Conservation (phyloP, 2,797 vertebrate genomes). For the Gallinago stenura region DNA sequence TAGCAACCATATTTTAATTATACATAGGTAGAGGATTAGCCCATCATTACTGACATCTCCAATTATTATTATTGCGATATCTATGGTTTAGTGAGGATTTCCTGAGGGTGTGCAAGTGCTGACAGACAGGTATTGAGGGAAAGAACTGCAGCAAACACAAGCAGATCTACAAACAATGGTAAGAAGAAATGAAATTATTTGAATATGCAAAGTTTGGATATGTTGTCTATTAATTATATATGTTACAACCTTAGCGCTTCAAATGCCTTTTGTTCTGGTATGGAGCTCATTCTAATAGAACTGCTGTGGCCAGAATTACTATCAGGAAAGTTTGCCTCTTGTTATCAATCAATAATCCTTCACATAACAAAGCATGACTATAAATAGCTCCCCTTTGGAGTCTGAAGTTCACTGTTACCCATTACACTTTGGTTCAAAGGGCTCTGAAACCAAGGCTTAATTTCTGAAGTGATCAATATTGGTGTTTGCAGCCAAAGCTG, state of each 20-base stretch:
- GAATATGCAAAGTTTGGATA: background rate
- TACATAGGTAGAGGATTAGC: background rate
- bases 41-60: background rate
- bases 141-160: background rate
- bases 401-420: background rate
- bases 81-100: background rate
- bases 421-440: background rate
- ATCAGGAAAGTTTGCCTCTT: background rate
- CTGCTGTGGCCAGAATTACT: background rate
- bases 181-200: background rate
- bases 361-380: background rate
- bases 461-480: slow-evolving; percentile 48
- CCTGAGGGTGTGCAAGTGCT: background rate
- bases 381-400: slow-evolving; percentile 8
- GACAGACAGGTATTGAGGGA: background rate
- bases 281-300: background rate
- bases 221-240: background rate
- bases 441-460: background rate
- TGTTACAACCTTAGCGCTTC: background rate
- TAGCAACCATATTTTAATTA: background rate
- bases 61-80: background rate
- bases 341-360: slow-evolving; percentile 5
- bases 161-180: background rate
- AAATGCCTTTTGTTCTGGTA: background rate
- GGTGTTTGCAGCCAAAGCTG: slow-evolving; percentile 18